Conservation (phyloP, 2,113 vertebrate species). For the Rynchops niger region DNA sequence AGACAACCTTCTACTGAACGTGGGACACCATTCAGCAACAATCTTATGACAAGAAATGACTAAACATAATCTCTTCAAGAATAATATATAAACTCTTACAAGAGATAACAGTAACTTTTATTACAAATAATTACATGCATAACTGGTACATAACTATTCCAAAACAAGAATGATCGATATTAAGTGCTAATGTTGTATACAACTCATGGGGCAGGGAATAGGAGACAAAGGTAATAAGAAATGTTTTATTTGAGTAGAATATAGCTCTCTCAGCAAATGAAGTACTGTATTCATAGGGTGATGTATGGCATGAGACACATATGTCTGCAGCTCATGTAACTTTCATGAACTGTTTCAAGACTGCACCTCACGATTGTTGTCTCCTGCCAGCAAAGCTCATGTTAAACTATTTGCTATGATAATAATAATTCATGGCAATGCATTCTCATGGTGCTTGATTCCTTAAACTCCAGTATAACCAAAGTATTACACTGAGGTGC, state of each 20-base stretch:
- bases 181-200: not conserved
- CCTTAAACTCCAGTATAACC: not conserved
- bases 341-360: not conserved
- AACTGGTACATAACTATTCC: not conserved
- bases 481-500: constrained; percentile 47
- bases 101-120: not conserved
- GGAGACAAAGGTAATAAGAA: not conserved
- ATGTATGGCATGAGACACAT: not conserved
- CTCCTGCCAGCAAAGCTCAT: constrained; percentile 1
- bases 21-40: not conserved
- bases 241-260: not conserved
- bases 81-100: not conserved
- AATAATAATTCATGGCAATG: not conserved
- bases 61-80: not conserved
- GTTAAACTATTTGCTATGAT: not conserved
- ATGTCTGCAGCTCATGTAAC: not conserved
- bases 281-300: not conserved
- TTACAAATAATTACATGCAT: not conserved
- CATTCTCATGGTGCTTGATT: constrained; percentile 38
- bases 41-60: not conserved
- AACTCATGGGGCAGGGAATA: not conserved
- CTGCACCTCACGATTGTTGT: not conserved
- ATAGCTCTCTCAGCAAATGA: not conserved
- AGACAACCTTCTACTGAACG: not conserved
- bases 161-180: not conserved